These are phyloP conservation scores for Calcarius lapponicus DNA, from an alignment of 2,797 vertebrate genomes.

Conservation along the genomic window DNA sequence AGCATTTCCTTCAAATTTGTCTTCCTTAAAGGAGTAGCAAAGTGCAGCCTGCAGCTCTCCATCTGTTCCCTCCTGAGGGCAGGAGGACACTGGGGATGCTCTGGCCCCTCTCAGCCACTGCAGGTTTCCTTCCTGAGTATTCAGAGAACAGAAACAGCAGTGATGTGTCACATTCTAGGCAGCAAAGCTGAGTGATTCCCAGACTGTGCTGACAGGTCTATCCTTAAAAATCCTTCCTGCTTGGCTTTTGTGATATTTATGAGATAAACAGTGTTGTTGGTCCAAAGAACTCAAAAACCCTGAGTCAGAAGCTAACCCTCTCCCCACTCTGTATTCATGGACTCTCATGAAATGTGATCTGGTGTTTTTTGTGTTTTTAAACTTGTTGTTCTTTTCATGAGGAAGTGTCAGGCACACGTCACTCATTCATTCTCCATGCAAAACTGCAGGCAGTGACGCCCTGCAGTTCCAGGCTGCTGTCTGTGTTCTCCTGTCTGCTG, in stretches of 20 bases:
- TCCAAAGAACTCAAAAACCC: not conserved
- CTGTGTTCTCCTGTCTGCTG: not conserved
- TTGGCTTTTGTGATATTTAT: not conserved
- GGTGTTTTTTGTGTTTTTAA: not conserved
- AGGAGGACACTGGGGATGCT: not conserved
- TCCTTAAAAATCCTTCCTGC: slow-evolving; percentile 2
- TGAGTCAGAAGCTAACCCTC: not conserved
- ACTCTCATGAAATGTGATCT: not conserved
- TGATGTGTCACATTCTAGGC: not conserved
- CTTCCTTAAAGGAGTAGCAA: not conserved
- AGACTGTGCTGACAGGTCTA: not conserved
- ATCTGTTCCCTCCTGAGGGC: slow-evolving; percentile 1
- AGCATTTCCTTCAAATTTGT: not conserved
- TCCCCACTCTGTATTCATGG: not conserved
- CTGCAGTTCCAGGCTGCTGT: not conserved
- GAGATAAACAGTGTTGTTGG: not conserved
- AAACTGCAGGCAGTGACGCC: not conserved
- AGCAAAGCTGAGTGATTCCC: not conserved
- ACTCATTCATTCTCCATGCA: not conserved
- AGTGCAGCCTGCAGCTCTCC: slow-evolving; percentile 26
- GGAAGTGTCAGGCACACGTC: not conserved
- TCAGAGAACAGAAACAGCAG: not conserved
- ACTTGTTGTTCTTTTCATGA: not conserved
- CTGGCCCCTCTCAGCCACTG: not conserved
- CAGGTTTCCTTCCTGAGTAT: not conserved